A percentile compares a stretch with the other conserved stretches of the same genome.
These are phyloP conservation scores for Canis aureus DNA, from an alignment of 2,113 vertebrate genomes.

Conservation along the genomic window DNA sequence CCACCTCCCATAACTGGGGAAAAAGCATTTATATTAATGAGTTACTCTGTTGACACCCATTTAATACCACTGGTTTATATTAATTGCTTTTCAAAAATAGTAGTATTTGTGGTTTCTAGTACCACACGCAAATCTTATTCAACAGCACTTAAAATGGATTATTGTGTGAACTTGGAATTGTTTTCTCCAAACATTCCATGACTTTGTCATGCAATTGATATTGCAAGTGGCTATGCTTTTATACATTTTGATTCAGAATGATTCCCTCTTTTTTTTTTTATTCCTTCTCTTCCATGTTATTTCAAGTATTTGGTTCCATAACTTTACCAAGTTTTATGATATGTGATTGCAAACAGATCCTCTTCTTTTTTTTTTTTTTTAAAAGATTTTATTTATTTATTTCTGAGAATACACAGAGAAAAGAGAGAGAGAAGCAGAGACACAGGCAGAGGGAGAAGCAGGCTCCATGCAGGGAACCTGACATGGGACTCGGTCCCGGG, in stretches of 20 bases:
- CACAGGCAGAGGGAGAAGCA: too few relatives aligned
- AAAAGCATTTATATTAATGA: slow-evolving; percentile 62
- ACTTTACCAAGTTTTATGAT: slow-evolving; percentile 24
- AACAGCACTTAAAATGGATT: slow-evolving; percentile 28
- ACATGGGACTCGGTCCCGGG: too few relatives aligned
- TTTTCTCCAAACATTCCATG: not conserved
- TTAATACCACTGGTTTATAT: slow-evolving; percentile 47
- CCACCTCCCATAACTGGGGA: not conserved
- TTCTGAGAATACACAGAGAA: too few relatives aligned
- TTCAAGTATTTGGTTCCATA: slow-evolving; percentile 40
- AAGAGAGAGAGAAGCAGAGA: too few relatives aligned
- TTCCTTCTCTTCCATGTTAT: not conserved
- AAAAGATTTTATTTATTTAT: too few relatives aligned
- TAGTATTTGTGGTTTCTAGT: not conserved
- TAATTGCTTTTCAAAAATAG: slow-evolving; percentile 56
- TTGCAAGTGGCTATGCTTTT: not conserved
- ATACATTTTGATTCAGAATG: not conserved
- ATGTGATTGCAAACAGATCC: not conserved
- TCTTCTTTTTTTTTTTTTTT: too few relatives aligned
- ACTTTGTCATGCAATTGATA: not conserved
- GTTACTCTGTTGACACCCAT: not conserved
- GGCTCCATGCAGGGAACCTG: too few relatives aligned
- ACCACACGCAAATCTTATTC: not conserved
- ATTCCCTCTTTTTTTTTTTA: not conserved
- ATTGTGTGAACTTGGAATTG: slow-evolving; percentile 1